Evolutionary conservation across 1,140 invertebrate species (phyloP), one percentile per base, ranked within the genome.

Genomic region (Chelonus insularis): DNA sequence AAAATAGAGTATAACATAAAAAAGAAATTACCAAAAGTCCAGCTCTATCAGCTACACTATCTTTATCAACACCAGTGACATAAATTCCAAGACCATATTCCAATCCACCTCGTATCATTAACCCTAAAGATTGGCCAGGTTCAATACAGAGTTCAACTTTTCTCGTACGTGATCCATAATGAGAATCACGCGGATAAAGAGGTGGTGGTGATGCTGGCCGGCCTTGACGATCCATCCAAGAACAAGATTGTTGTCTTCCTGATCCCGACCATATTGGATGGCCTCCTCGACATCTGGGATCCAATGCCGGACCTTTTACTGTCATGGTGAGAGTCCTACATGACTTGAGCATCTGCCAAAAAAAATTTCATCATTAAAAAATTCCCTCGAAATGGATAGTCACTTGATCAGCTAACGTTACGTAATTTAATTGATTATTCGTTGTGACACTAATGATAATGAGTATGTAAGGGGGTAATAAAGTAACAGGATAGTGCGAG

Each of bases 61-160:
- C 91, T 69, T 91, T 90, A 77, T 97, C 95, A 9, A 97, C 93
- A 1, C 94, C 94, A 1, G 95, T 96, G 62, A 98, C 90, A 80
- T 96, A 97, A 73, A 97, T 96, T 1, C 95, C 95, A 37, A 97
- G 85, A 64, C 93, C 95, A 79, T 96, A 97, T 75, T 98, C 95
- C 16, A 92, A 85, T 1, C 95, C 95, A 18, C 95, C 95, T 51
- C 95, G 83, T 55, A 98, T 96, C 92, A 96, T 95, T 60, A 98
- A 81, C 8, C 95, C 95, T 51, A 97, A 81, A 56, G 91, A 93
- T 72, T 95, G 91, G 1, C 93, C 93, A 4, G 92, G 91, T 73
- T 95, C 91, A 68, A 96, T 94, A 67, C 89, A 89, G 57, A 92
- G 82, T 70, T 93, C 91, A 68, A 93, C 91, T 85, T 92, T 83